phyloP scores from a whole-genome alignment of 2,113 vertebrate species.

The Syngnathoides biaculeatus region DNA sequence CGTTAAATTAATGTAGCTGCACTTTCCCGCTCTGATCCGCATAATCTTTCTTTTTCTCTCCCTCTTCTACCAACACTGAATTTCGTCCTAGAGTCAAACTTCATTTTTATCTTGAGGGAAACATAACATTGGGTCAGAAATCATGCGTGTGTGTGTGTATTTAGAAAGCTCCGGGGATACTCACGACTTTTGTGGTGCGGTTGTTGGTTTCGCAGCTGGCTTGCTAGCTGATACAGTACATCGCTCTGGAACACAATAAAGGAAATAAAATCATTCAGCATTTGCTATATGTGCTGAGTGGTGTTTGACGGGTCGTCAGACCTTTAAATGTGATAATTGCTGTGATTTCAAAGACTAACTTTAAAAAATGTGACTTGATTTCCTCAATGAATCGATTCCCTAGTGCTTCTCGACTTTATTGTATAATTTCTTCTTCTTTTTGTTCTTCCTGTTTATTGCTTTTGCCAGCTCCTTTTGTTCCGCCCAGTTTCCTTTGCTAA shows the following conservation, averaged over 20 bases:
- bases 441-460: constrained; percentile 2
- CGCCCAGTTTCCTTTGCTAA: constrained; percentile 9
- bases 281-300: constrained; percentile 22
- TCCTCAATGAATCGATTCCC: neutral
- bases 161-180: constrained; percentile 59
- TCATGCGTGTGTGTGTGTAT: constrained; percentile 26
- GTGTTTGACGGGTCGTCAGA: constrained; percentile 36
- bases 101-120: constrained; percentile 60
- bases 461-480: constrained; percentile 3
- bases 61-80: constrained; percentile 44
- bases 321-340: neutral
- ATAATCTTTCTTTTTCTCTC: constrained; percentile 30
- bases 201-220: constrained; percentile 81
- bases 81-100: constrained; percentile 56
- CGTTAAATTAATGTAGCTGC: constrained; percentile 58
- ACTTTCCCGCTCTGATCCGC: constrained; percentile 55
- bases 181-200: constrained; percentile 88
- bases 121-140: constrained; percentile 37
- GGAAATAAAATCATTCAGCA: constrained; percentile 32
- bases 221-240: constrained; percentile 84
- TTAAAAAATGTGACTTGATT: neutral
- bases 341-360: neutral
- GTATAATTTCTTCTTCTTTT: constrained; percentile 2
- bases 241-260: constrained; percentile 84
- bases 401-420: neutral